Evolutionary conservation across 2,113 vertebrate genomes (phyloP), one percentile per base, ranked within the genome.

Genomic region (Todiramphus chloris): DNA sequence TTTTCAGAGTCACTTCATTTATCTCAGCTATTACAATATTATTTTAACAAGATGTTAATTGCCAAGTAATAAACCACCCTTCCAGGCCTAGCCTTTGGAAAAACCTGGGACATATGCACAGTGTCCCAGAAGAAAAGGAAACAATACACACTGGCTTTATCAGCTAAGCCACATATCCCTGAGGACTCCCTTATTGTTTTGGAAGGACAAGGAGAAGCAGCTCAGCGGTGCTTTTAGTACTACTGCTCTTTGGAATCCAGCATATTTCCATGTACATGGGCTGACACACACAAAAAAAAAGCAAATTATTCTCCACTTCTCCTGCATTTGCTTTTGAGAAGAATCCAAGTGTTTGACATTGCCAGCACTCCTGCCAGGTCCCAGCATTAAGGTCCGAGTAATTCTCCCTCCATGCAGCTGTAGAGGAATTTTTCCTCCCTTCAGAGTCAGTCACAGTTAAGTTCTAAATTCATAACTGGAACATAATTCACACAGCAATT

Each of bases 401-500:
- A 96, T 76, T 83, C 62, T 53, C 51, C 51, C 51, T 53, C 27
- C 51, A 53, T 28, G 51, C 51, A 53, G 51, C 51, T 11, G 27
- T 53, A 53, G 51, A 53, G 51, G 31, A 91, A 27, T 73, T 93
- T 82, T 73, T 46, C 31, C 55, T 88, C 78, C 76, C 58, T 83
- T 91, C 28, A 20, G 58, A 94, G 28, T n/a, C 4, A 0, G 93
- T 95, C 93, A 95, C 93, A 95, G 90, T 93, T 90, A 90, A 88
- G 37, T 95, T 90, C 75, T 77, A 96, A 96, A 96, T 94, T 97
- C 94, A 96, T 97, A 97, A 96, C 93, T 83, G 83, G 84, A 91
- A 87, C 94, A 94, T 94, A 96, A 94, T 93, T 96, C 93, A 88
- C 89, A 88, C 55, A 95, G 92, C 67, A 86, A 95, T 96, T 97